Base-by-base conservation (phyloP, 2,888 invertebrate genomes). In the Fragum fragum region DNA sequence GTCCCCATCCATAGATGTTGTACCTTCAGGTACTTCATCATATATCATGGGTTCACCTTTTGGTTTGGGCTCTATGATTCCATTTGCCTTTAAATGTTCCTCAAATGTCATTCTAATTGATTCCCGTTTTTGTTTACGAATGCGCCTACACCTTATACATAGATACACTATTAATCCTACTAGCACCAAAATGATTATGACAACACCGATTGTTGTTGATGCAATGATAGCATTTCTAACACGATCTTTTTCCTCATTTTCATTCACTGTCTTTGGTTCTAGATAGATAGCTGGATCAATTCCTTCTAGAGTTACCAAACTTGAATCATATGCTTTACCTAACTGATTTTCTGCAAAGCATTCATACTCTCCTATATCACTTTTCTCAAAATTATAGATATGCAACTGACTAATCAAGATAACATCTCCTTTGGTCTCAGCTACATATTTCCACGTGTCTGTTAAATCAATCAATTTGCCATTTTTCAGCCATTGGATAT, bases 11-110 rank as follows among this genome's bases (percentile, higher is more conserved):
- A 81, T 57, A 6, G 86, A 86, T 42, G 74, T 52, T 14, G 76
- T 81, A 1, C 79, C 77, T 42, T 83, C 83, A 5, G 83, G 79
- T 9, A 79, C 81, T 14, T 83, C 83, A 75, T 83, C 79, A n/a
- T 81, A 86, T 47, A 75, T 68, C 53, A 78, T 70, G 11, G 77
- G 73, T 55, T 88, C 88, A 76, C 80, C 72, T 82, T 89, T 88
- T 57, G 83, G 77, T 21, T 78, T 81, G 2, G 81, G 78, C 26
- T 87, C 83, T 70, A 87, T 86, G 36, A 89, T 84, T 6, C 89
- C 90, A 73, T 89, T 90, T n/a, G 88, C 87, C 66, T 91, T 87
- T 47, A 92, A 86, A 79, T 91, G 91, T 55, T 91, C 90, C 55
- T 92, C 90, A 71, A 92, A 89, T 57, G 89, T 90, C 84, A 88